Base-by-base conservation (phyloP, 1,140 invertebrate genomes). In the Pantala flavescens region DNA sequence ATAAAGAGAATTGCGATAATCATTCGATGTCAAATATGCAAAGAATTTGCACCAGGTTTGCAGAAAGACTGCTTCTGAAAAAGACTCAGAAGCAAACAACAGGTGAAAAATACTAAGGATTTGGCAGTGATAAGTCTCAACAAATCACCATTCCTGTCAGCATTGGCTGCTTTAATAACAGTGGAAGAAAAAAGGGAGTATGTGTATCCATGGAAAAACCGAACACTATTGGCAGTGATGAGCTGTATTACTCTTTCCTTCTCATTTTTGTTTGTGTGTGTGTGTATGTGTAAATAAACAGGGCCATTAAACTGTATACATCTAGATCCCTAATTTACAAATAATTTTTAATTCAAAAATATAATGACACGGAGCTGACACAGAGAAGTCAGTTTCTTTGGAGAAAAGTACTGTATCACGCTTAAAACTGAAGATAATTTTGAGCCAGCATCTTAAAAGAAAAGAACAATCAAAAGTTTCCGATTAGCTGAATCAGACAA, bases 191-290 rank as follows among this genome's bases (percentile, higher is more conserved):
- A 19, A 63, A 63, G 49, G 49, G n/a, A 16, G 12, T 5, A 63
- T 3, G 49, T 19, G 49, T 63, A 19, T 63, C 16, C 14, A 63
- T 36, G 28, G 49, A 21, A 21, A 21, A 63, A 63, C 14, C 49
- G 49, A 63, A 63, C 49, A 63, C 49, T 63, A 63, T 63, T 63
- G 49, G 49, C 49, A 63, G 49, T 63, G 49, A 63, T 63, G 49
- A 19, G 49, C 49, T 63, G 49, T 63, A 7, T 63, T 63, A 19
- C 12, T 3, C 3, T 63, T 63, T 63, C 49, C 49, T 63, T 63
- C n/a, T 21, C 49, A 19, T 19, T 63, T 19, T 7, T 19, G 14
- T 19, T 63, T 63, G n/a, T 63, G 12, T 63, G n/a, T 63, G n/a
- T 9, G 16, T 11, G 9, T 49, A 49, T 49, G 16, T 63, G 49